These are phyloP conservation scores for Centropyge bicolor DNA, from an alignment of 2,797 vertebrate species.

Conservation along the genomic window DNA sequence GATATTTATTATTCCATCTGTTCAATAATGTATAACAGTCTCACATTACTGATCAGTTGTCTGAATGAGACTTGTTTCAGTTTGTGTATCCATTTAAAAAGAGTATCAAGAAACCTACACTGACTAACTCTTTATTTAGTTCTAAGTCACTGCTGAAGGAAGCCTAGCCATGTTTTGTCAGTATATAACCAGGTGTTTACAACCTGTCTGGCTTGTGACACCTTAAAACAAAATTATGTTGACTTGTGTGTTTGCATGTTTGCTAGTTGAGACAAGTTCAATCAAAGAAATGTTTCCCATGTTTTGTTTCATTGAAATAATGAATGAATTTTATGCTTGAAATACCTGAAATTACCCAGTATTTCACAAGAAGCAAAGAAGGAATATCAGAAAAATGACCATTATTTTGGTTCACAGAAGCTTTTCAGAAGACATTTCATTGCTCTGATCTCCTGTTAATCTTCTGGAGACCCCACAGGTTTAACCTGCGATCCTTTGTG, in stretches of 20 bases:
- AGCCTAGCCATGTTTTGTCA: not conserved
- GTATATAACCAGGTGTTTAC: not conserved
- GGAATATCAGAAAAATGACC: too few relatives aligned
- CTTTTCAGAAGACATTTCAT: too few relatives aligned
- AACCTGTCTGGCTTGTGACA: not conserved
- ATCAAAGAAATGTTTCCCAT: not conserved
- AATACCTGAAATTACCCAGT: not conserved
- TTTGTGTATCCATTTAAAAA: too few relatives aligned
- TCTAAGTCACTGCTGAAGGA: not conserved
- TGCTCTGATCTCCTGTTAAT: not conserved
- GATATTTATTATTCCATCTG: conserved; percentile 25
- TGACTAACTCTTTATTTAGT: not conserved
- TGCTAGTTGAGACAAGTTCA: conserved; percentile 6
- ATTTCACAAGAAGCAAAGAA: not conserved
- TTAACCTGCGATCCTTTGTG: conserved; percentile 1
- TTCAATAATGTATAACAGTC: conserved; percentile 41
- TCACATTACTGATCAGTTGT: conserved; percentile 13
- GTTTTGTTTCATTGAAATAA: not conserved
- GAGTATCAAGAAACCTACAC: not conserved
- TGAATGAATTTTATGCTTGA: not conserved
- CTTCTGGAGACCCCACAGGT: not conserved
- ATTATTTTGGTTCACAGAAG: too few relatives aligned
- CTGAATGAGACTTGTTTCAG: not conserved
- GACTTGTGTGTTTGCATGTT: not conserved
- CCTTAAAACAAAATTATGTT: not conserved